Evolutionary conservation across 2,888 invertebrate genomes (phyloP).

Genomic region (Tachina grossa): DNA sequence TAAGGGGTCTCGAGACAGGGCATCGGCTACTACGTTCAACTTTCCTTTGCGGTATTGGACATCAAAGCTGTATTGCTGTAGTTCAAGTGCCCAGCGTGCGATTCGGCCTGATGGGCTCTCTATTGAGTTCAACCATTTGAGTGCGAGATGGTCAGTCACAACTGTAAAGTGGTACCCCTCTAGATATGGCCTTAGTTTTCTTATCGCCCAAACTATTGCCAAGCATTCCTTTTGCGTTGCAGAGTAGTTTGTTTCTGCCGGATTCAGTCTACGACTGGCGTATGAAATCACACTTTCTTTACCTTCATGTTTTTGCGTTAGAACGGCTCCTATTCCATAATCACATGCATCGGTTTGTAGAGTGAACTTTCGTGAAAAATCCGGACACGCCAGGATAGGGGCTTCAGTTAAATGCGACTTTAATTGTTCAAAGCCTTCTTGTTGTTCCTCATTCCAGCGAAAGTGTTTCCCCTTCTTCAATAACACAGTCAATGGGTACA

Average conservation of each 20-base stretch:
- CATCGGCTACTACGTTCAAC: neutral
- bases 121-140: neutral
- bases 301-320: too few relatives aligned
- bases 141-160: neutral
- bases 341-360: too few relatives aligned
- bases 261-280: neutral
- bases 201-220: neutral
- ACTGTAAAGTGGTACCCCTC: neutral
- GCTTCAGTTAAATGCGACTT: too few relatives aligned
- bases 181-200: neutral
- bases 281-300: too few relatives aligned
- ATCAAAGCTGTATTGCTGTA: neutral
- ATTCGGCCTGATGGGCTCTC: neutral
- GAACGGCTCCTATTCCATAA: too few relatives aligned
- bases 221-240: conserved; percentile 11
- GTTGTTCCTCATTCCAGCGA: too few relatives aligned
- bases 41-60: neutral
- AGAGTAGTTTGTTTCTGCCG: neutral
- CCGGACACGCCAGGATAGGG: too few relatives aligned
- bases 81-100: neutral
- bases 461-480: too few relatives aligned
- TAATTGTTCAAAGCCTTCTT: too few relatives aligned
- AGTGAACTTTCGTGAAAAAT: too few relatives aligned
- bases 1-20: neutral
- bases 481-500: too few relatives aligned